Base-by-base conservation (phyloP, 1,140 invertebrate species). In the Asbolus verrucosus region DNA sequence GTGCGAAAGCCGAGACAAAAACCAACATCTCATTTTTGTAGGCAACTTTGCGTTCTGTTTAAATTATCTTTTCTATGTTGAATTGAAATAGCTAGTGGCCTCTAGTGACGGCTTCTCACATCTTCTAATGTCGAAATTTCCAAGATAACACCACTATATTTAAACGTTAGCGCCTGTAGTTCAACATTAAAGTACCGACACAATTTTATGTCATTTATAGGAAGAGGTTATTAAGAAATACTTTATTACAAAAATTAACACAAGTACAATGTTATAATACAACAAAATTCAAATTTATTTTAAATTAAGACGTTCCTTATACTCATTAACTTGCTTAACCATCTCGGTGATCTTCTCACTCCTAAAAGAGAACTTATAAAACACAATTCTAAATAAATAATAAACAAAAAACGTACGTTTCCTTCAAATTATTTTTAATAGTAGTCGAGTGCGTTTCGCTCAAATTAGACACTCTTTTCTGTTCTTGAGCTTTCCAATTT, bases 371-470 rank as follows among this genome's bases (percentile, higher is more conserved):
- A 70, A 67, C n/a, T n/a, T n/a, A n/a, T n/a, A n/a, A n/a, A n/a
- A n/a, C n/a, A n/a, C n/a, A n/a, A n/a, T n/a, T n/a, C n/a, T n/a
- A n/a, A n/a, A n/a, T n/a, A n/a, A n/a, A n/a, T n/a, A n/a, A n/a
- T n/a, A n/a, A n/a, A n/a, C n/a, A n/a, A n/a, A n/a, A n/a, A n/a
- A 83, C 84, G 82, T 74, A 87, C 85, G 84, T 84, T 69, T 86
- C 84, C 61, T 84, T 80, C 11, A 87, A 71, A 41, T 84, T 84
- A 0, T 81, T 81, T 27, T 82, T 84, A 21, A 87, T 86, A 2
- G 83, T 84, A 19, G 83, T 82, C 36, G 81, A 82, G 72, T 86
- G 85, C 0, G 82, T 83, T 50, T 83, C 82, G 50, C 84, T 84
- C 6, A 87, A 75, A 0, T 79, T 79, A 0, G 82, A 78, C 67